Percentiles rank a stretch among this genome's conserved stretches.
Conservation (phyloP, 2,888 invertebrate species). For the Troilus luridus region DNA sequence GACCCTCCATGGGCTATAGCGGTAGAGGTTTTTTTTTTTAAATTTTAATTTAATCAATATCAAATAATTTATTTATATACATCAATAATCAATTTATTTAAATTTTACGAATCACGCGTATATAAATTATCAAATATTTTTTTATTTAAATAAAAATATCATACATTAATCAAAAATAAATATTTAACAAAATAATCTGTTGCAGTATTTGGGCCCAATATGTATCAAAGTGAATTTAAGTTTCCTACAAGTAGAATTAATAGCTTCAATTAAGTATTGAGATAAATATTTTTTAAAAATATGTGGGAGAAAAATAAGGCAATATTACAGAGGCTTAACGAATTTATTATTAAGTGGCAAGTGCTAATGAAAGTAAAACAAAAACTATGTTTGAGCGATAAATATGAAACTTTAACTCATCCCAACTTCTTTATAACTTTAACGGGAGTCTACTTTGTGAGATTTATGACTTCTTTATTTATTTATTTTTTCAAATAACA, state of each 20-base stretch:
- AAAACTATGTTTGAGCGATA: background rate
- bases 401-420: constrained; percentile 26
- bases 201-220: background rate
- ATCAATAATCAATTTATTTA: too few relatives aligned
- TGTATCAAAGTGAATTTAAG: background rate
- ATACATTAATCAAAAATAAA: too few relatives aligned
- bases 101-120: too few relatives aligned
- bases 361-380: constrained; percentile 23
- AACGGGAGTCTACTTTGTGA: background rate
- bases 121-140: too few relatives aligned
- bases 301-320: background rate
- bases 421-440: constrained; percentile 13
- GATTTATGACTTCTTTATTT: constrained; percentile 6
- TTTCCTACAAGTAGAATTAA: background rate
- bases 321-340: background rate
- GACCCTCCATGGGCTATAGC: too few relatives aligned
- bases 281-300: background rate
- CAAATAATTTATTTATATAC: too few relatives aligned
- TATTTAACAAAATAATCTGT: background rate
- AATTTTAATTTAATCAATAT: too few relatives aligned
- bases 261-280: background rate
- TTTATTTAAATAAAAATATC: too few relatives aligned
- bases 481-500: background rate
- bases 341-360: background rate
- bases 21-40: too few relatives aligned